phyloP scores from a whole-genome alignment of 1,140 invertebrate species.

The Portunus trituberculatus region DNA sequence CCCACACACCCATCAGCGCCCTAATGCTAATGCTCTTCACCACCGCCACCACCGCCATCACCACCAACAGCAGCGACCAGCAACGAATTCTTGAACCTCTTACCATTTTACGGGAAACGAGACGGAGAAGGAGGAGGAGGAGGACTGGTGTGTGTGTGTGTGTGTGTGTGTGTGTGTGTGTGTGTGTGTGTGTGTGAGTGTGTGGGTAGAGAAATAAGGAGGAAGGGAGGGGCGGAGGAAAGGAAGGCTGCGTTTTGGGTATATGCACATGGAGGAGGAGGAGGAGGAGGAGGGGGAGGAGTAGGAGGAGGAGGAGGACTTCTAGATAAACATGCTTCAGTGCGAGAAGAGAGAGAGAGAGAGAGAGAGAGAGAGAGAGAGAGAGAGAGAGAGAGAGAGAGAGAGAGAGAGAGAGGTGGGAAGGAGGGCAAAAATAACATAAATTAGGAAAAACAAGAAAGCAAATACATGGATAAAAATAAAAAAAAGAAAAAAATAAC shows the following conservation, averaged over 20 bases:
- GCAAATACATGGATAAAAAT: background rate
- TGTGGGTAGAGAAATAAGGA: background rate
- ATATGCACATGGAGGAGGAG: background rate
- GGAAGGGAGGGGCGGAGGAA: too few relatives aligned
- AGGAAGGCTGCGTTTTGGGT: too few relatives aligned
- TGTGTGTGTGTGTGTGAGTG: background rate
- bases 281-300: background rate
- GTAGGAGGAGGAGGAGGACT: background rate
- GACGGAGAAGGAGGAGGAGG: background rate
- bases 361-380: background rate
- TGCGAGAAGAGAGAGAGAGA: background rate
- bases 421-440: background rate
- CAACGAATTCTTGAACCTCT: background rate
- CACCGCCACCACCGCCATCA: background rate
- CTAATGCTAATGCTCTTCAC: background rate
- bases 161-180: background rate
- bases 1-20: background rate
- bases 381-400: background rate
- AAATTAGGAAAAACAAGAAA: too few relatives aligned
- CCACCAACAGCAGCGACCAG: background rate
- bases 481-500: background rate
- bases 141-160: background rate
- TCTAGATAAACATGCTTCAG: too few relatives aligned
- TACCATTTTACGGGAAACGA: conserved; percentile 26
- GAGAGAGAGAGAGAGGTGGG: background rate